Conservation (phyloP, 2,888 invertebrate species). For the Cerceris rybyensis region DNA sequence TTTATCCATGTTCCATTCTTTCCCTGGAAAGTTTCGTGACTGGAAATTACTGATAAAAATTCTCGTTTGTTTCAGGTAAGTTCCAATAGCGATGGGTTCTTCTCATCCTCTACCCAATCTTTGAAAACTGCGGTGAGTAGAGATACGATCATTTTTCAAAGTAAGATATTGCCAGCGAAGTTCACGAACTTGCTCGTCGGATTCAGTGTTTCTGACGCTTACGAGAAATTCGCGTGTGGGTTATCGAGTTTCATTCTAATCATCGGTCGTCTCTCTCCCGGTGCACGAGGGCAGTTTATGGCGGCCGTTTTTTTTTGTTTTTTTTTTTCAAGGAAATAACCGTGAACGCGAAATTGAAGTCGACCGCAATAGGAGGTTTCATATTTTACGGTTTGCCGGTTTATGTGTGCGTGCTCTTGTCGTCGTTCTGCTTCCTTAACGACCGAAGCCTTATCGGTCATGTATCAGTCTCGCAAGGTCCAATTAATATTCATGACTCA, state of each 20-base stretch:
- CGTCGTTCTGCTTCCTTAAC: conserved; percentile 49
- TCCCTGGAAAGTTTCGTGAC: conserved; percentile 1
- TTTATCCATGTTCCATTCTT: background rate
- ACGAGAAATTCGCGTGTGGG: conserved; percentile 37
- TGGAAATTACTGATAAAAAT: conserved; percentile 30
- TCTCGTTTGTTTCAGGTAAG: conserved; percentile 58
- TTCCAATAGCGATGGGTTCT: conserved; percentile 15
- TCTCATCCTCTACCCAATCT: conserved; percentile 19
- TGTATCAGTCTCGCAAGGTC: conserved; percentile 53
- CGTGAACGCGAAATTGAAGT: conserved; percentile 48
- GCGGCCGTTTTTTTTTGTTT: conserved; percentile 17
- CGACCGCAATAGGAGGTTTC: conserved; percentile 23
- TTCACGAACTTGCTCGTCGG: conserved; percentile 38
- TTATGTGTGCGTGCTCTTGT: conserved; percentile 35
- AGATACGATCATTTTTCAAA: conserved; percentile 38
- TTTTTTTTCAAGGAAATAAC: conserved; percentile 42
- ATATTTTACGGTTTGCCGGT: conserved; percentile 48
- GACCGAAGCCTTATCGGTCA: conserved; percentile 51
- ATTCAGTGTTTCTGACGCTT: conserved; percentile 35
- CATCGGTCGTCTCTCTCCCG: conserved; percentile 13
- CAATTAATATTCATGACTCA: conserved; percentile 72
- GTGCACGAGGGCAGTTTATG: conserved; percentile 9
- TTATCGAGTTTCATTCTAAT: conserved; percentile 53
- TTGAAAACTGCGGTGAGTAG: conserved; percentile 33
- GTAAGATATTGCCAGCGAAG: conserved; percentile 18